Base-by-base conservation (phyloP, 2,797 vertebrate genomes). In the Pipistrellus pipistrellus region DNA sequence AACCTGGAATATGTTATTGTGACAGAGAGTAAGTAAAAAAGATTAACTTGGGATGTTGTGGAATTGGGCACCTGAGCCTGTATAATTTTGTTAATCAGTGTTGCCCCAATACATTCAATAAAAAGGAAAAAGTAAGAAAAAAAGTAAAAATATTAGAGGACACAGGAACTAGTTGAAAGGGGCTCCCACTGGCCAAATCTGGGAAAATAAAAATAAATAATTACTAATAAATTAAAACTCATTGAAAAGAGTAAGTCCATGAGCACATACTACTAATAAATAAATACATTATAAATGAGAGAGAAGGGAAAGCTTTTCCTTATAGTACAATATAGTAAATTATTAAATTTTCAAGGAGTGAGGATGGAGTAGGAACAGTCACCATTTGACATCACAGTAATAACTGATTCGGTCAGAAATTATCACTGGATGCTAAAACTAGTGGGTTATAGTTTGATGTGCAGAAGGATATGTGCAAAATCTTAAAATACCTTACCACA, bases 81-180 rank as follows among this genome's bases (percentile, higher is more conserved):
- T 62, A 62, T 30, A 30, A 27, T 62, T 62, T 30, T 62, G 25
- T 62, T 27, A 62, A 62, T 25, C 57, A 30, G 57, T 30, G 25
- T 62, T 5, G 5, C 12, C 12, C 57, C 57, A 62, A 62, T 62
- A 59, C 11, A 62, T 62, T 62, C 57, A 62, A 62, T 62, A 62
- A 62, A 30, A 27, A 30, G 57, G 25, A 62, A 62, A 59, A 62
- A 62, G 57, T 62, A 62, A 59, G 57, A 12, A 59, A 59, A 27
- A 59, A 59, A 62, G 57, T 62, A 93, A 84, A 85, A 75, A 55
- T 64, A 59, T 89, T 81, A 57, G 81, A 81, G 51, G n/a, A 55
- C 57, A 80, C 7, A 53, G 55, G 10, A 15, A 17, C 11, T 90
- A 55, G 21, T 32, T 59, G 76, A 23, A 95, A 91, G 27, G 35